A percentile compares a stretch with the other conserved stretches of the same genome.
Conservation (phyloP, 1,140 invertebrate genomes). For the Dysdera silvatica region DNA sequence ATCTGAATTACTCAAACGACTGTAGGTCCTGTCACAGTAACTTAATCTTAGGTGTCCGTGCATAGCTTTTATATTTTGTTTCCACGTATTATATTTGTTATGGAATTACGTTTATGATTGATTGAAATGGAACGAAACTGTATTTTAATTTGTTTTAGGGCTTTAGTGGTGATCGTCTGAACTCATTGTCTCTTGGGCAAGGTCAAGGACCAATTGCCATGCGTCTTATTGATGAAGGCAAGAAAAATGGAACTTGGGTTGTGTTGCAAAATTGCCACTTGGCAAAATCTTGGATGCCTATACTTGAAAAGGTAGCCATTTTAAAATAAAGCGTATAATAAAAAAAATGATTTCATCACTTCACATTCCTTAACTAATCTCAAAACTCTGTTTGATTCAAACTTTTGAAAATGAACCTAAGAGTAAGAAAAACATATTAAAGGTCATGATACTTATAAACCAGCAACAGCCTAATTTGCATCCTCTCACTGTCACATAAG, state of each 20-base stretch:
- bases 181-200: conserved; percentile 51
- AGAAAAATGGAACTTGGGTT: conserved; percentile 47
- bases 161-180: conserved; percentile 51
- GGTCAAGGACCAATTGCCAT: conserved; percentile 53
- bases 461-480: too few species aligned
- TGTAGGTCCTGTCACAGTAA: too few species aligned
- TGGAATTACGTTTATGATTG: background rate
- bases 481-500: too few species aligned
- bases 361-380: too few species aligned
- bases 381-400: too few species aligned
- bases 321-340: too few species aligned
- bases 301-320: conserved; percentile 25
- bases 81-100: background rate
- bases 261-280: conserved; percentile 46
- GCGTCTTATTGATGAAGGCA: conserved; percentile 48
- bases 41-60: too few species aligned
- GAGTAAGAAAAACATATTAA: too few species aligned
- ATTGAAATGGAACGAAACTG: background rate
- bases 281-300: conserved; percentile 45
- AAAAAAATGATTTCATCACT: too few species aligned
- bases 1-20: too few species aligned
- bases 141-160: conserved; percentile 38
- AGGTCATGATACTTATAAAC: too few species aligned
- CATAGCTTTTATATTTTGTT: background rate
- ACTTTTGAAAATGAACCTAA: too few species aligned